Conservation (phyloP, 2,888 invertebrate species). For the Parnassius mnemosyne region DNA sequence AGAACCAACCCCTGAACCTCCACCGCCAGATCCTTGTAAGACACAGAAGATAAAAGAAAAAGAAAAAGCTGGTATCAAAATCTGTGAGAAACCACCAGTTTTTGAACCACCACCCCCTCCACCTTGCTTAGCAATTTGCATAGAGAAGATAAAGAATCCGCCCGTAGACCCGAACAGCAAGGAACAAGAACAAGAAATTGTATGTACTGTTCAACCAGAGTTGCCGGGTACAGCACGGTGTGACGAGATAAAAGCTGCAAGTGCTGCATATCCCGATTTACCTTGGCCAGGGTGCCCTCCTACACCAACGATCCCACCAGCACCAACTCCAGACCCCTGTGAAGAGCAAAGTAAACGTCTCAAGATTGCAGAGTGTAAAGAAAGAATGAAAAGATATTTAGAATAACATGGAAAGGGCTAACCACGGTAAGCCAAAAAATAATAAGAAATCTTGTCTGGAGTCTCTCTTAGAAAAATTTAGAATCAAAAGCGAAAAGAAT, state of each 20-base stretch:
- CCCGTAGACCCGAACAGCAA: conserved; percentile 31
- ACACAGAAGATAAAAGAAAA: conserved; percentile 44
- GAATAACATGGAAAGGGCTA: conserved; percentile 45
- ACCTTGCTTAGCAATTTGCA: conserved; percentile 48
- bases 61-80: conserved; percentile 48
- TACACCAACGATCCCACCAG: conserved; percentile 44
- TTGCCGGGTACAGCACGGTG: conserved; percentile 46
- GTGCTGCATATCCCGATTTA: conserved; percentile 37
- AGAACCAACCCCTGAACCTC: conserved; percentile 41
- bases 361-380: conserved; percentile 43
- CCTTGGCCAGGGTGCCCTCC: conserved; percentile 48
- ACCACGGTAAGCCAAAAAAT: conserved; percentile 1
- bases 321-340: conserved; percentile 48
- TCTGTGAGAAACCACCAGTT: conserved; percentile 47
- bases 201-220: conserved; percentile 46
- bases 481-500: conserved; percentile 33
- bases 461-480: conserved; percentile 33
- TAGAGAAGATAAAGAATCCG: conserved; percentile 59
- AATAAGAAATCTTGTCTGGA: conserved; percentile 16
- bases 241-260: conserved; percentile 39
- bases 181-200: conserved; percentile 32
- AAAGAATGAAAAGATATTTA: conserved; percentile 49
- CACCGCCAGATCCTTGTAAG: conserved; percentile 45
- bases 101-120: conserved; percentile 40
- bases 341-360: conserved; percentile 41